phyloP scores from a whole-genome alignment of 2,113 vertebrate species.

The Microtus montanus region DNA sequence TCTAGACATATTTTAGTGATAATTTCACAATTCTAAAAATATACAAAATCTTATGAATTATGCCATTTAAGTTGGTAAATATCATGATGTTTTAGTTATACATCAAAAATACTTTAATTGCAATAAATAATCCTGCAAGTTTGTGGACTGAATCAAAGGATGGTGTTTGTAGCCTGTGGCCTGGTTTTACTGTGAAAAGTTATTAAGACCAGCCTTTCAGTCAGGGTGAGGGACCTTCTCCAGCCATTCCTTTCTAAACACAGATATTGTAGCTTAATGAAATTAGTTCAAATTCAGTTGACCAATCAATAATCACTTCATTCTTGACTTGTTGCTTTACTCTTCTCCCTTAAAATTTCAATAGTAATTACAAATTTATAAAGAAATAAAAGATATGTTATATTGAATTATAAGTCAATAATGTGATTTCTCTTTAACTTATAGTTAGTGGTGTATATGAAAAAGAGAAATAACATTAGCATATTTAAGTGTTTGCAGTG shows the following conservation, averaged over 20 bases:
- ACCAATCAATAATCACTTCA: not conserved
- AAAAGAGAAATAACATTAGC: not conserved
- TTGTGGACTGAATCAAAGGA: not conserved
- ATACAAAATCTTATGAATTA: not conserved
- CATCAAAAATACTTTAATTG: not conserved
- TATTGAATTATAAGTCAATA: not conserved
- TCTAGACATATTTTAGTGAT: not conserved
- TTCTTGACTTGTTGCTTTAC: not conserved
- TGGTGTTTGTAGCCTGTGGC: not conserved
- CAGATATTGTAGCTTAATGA: not conserved
- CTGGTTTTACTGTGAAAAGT: not conserved
- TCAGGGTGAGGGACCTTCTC: not conserved
- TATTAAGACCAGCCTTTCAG: not conserved
- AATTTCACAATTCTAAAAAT: not conserved
- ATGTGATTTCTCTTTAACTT: not conserved
- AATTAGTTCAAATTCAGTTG: slow-evolving; percentile 15
- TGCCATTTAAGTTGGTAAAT: not conserved
- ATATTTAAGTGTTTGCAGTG: not conserved
- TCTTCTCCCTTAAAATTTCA: not conserved
- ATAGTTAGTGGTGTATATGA: not conserved
- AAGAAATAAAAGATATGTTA: not conserved
- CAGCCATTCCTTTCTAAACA: not conserved
- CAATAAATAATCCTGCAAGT: not conserved
- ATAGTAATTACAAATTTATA: not conserved
- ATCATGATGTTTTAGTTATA: not conserved